Evolutionary conservation across 2,113 vertebrate species (phyloP).

Genomic region (Chloropsis hardwickii): DNA sequence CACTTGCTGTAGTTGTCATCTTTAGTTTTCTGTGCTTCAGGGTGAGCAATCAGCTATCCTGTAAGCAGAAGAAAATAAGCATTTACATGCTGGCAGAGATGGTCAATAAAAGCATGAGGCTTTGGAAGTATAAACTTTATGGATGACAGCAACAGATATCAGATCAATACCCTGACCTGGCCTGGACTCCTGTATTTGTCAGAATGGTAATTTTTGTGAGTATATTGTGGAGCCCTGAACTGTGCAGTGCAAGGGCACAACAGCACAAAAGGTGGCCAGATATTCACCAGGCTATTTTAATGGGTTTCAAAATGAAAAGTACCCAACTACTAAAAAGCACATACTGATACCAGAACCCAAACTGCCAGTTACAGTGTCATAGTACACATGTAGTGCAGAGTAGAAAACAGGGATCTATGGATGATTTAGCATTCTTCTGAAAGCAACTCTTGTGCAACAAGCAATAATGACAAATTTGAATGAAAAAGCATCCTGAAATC

Average conservation of each 20-base stretch:
- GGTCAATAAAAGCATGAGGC: not conserved
- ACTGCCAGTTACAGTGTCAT: not conserved
- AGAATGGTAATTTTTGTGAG: not conserved
- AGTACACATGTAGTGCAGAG: not conserved
- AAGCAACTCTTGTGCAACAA: not conserved
- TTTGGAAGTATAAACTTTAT: not conserved
- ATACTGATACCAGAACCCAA: not conserved
- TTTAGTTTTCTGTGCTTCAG: not conserved
- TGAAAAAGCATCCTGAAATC: not conserved
- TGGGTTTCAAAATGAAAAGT: not conserved
- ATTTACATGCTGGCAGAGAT: not conserved
- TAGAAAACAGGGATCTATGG: not conserved
- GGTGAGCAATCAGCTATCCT: constrained; percentile 75
- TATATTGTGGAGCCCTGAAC: not conserved
- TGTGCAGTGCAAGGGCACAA: not conserved
- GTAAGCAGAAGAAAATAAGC: not conserved
- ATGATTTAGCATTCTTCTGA: not conserved
- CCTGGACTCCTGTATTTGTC: not conserved
- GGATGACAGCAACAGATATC: not conserved
- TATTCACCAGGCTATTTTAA: not conserved
- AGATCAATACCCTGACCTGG: not conserved
- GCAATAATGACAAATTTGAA: not conserved
- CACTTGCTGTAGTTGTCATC: not conserved
- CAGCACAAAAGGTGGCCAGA: not conserved
- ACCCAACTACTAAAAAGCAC: not conserved